A percentile compares a stretch with the other conserved stretches of the same genome.
Conservation (phyloP, 2,888 invertebrate genomes). For the Lymantria monacha region DNA sequence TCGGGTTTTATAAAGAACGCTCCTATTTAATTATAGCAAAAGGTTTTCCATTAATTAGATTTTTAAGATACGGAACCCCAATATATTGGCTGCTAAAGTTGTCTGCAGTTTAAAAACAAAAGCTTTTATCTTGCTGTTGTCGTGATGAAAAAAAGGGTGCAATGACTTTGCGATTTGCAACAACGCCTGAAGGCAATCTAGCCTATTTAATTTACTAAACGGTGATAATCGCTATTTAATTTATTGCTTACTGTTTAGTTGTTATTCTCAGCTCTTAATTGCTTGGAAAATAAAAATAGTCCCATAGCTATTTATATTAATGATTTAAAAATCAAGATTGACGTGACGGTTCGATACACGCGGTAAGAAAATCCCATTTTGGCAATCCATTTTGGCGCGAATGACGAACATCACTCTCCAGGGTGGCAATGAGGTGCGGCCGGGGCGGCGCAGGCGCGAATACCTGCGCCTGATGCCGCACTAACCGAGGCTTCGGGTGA, state of each 20-base stretch:
- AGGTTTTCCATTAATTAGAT: not conserved
- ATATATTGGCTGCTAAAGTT: not conserved
- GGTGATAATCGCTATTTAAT: slow-evolving; percentile 24
- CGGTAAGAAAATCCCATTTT: too few relatives aligned
- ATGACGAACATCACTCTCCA: too few relatives aligned
- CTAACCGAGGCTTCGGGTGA: too few relatives aligned
- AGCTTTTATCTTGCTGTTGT: slow-evolving; percentile 9
- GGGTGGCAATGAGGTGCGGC: too few relatives aligned
- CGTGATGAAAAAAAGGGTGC: slow-evolving; percentile 20
- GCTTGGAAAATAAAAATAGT: not conserved
- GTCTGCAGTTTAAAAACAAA: slow-evolving; percentile 15
- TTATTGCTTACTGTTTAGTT: slow-evolving; percentile 5
- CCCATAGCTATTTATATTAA: too few relatives aligned
- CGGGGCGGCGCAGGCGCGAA: too few relatives aligned
- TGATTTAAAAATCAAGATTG: too few relatives aligned
- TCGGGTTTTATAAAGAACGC: too few relatives aligned
- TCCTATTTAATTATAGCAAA: not conserved
- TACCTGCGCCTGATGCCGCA: too few relatives aligned
- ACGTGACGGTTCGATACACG: too few relatives aligned
- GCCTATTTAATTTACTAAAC: slow-evolving; percentile 25
- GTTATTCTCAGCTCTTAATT: not conserved
- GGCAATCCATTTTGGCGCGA: too few relatives aligned
- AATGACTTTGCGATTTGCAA: slow-evolving; percentile 27
- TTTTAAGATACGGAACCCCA: not conserved
- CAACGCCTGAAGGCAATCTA: slow-evolving; percentile 26